A percentile compares a stretch with the other conserved stretches of the same genome.
Evolutionary conservation across 2,113 vertebrate species (phyloP).

Genomic region (Oreochromis tanganicae): DNA sequence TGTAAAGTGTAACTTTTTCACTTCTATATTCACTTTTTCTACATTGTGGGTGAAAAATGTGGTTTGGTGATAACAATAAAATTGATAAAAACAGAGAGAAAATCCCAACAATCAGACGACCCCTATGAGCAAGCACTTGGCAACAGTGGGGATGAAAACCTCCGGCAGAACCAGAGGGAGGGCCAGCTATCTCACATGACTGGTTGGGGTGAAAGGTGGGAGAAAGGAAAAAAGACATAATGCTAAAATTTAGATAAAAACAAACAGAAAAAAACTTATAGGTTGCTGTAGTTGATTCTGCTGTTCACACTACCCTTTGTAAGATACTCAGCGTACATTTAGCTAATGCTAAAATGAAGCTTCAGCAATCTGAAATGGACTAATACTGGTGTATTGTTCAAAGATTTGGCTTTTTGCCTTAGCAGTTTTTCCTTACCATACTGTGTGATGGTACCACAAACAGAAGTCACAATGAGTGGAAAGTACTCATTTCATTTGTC

Average conservation of each 20-base stretch:
- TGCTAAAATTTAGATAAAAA: neutral
- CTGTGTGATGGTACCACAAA: neutral
- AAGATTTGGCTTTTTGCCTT: neutral
- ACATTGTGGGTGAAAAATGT: neutral
- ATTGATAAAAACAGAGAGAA: neutral
- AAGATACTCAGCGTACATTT: neutral
- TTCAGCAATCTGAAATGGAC: neutral
- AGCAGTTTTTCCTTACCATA: neutral
- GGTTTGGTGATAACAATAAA: neutral
- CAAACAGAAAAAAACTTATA: neutral
- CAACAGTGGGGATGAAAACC: neutral
- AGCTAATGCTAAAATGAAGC: neutral
- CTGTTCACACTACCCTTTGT: neutral
- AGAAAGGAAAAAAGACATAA: neutral
- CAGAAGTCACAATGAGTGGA: neutral
- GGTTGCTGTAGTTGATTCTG: neutral
- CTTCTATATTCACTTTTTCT: neutral
- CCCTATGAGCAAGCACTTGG: neutral
- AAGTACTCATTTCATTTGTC: neutral
- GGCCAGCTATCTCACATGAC: neutral
- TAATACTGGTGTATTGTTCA: neutral
- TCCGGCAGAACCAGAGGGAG: neutral
- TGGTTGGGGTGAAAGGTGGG: neutral
- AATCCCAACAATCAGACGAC: neutral
- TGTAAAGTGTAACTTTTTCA: no score